Base-by-base conservation (phyloP, 1,140 invertebrate genomes). In the Holotrichia oblita region DNA sequence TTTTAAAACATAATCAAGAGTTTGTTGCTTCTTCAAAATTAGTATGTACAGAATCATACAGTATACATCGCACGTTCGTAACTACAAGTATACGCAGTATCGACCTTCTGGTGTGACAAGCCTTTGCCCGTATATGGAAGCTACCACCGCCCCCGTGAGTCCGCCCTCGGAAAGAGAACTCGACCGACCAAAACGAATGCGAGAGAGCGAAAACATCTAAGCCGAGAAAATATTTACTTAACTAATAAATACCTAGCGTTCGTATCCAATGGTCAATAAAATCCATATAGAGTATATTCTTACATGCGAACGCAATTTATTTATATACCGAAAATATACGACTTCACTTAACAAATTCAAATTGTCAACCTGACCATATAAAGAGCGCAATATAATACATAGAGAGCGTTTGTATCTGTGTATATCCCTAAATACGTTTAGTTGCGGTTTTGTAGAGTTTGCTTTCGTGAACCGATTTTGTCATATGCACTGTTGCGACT, bases 271-370 rank as follows among this genome's bases (percentile, higher is more conserved):
- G 72, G 72, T 42, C 72, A 73, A 73, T 73, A 73, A 73, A 73
- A 73, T 73, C 72, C 72, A 73, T 73, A 73, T 73, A 73, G 72
- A 73, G 72, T 40, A 64, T 64, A 64, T 64, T 64, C 61, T n/a
- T n/a, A n/a, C 24, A 64, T 4, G 22, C 61, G 17, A 20, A 20
- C 61, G 61, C 61, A 64, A 64, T 64, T 64, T 64, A 64, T n/a
- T n/a, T n/a, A n/a, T n/a, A n/a, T 64, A 64, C 22, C 61, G 61
- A 64, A 64, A 64, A 64, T 64, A 64, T 64, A 64, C 24, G 61
- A 64, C 61, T 64, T 64, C 22, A 64, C n/a, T 64, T 64, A 64
- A 64, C 61, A 64, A 64, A 64, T 64, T 64, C 61, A 64, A 64
- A 64, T 64, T 64, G 61, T 64, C 61, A 3, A 64, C 61, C 61